These are phyloP conservation scores for Meda fulgida DNA, from an alignment of 2,797 vertebrate species.

Conservation along the genomic window DNA sequence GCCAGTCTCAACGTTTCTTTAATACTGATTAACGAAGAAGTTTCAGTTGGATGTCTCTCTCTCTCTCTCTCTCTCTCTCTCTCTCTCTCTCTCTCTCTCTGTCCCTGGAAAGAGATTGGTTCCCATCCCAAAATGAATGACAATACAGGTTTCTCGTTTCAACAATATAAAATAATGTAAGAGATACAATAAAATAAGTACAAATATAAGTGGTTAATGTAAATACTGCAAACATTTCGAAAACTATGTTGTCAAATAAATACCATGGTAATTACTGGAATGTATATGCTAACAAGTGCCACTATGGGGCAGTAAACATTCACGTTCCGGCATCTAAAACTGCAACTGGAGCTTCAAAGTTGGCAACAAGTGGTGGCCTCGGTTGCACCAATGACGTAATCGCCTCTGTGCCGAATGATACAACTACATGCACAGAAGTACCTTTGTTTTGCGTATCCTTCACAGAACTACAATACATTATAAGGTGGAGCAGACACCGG, in stretches of 20 bases:
- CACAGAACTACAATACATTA: conserved; percentile 62
- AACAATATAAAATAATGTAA: conserved; percentile 46
- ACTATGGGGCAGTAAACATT: conserved; percentile 81
- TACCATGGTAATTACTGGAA: conserved; percentile 66
- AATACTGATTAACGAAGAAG: conserved; percentile 54
- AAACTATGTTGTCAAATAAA: conserved; percentile 55
- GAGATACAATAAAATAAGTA: conserved; percentile 48
- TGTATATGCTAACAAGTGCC: conserved; percentile 77
- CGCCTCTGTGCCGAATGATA: conserved; percentile 52
- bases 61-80: conserved; percentile 32
- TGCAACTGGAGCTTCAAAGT: conserved; percentile 50
- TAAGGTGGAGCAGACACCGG: conserved; percentile 53
- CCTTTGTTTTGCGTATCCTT: conserved; percentile 55
- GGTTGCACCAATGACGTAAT: conserved; percentile 39
- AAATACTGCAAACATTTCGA: conserved; percentile 71
- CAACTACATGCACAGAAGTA: conserved; percentile 65
- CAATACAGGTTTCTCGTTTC: conserved; percentile 38
- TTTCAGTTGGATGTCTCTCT: conserved; percentile 44
- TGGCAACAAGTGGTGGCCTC: conserved; percentile 48
- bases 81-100: conserved; percentile 19
- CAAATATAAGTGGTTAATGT: conserved; percentile 56
- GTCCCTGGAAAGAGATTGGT: conserved; percentile 34
- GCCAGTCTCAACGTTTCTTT: conserved; percentile 19
- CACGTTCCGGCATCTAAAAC: conserved; percentile 75
- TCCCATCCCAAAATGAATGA: conserved; percentile 28